Evolutionary conservation across 2,888 invertebrate species (phyloP).

Genomic region (Drosophila buzzatii): DNA sequence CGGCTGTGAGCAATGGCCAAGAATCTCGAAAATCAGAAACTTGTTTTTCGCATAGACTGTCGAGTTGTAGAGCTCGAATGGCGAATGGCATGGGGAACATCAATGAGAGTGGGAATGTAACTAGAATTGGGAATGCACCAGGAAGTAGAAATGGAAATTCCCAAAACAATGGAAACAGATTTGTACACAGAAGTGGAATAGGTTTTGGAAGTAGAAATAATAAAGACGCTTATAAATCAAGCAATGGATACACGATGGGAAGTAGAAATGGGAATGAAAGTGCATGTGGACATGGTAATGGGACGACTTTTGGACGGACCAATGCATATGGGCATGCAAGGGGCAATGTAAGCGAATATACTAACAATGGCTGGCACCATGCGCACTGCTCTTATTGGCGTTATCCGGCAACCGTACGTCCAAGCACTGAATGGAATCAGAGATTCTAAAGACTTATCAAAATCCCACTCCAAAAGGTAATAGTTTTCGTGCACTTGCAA

Average conservation of each 20-base stretch:
- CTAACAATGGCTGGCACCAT: conserved; percentile 48
- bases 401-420: conserved; percentile 38
- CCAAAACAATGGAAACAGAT: not conserved
- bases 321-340: not conserved
- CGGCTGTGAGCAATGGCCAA: not conserved
- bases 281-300: not conserved
- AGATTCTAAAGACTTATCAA: not conserved
- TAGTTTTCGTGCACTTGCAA: not conserved
- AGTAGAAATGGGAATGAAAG: not conserved
- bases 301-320: not conserved
- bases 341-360: conserved; percentile 18
- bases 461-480: not conserved
- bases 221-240: conserved; percentile 1
- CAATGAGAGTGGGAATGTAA: not conserved
- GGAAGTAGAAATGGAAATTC: not conserved
- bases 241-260: conserved; percentile 28
- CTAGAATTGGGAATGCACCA: too few species aligned
- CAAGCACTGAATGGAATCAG: not conserved
- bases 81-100: not conserved
- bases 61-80: not conserved
- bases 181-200: conserved; percentile 6
- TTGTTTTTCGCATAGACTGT: not conserved
- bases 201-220: not conserved
- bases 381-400: conserved; percentile 55
- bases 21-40: not conserved